These are phyloP conservation scores for Ceratosolen fusciceps DNA, from an alignment of 1,140 invertebrate genomes.

Conservation along the genomic window DNA sequence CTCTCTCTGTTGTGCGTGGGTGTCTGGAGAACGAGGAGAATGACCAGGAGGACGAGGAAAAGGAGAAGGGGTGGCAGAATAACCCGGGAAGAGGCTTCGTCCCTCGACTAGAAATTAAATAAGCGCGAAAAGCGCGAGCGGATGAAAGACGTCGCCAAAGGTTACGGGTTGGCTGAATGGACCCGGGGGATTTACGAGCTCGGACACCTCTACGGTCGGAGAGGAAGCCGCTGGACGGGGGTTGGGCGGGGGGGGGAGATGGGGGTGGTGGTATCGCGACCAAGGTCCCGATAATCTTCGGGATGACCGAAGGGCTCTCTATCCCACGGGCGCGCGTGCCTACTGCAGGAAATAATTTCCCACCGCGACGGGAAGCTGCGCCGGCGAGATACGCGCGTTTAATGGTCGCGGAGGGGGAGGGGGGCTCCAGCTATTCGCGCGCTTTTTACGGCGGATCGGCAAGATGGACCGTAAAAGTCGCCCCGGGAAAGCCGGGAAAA, in stretches of 20 bases:
- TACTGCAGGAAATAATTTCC: constrained; percentile 34
- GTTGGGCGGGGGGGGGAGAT: constrained; percentile 26
- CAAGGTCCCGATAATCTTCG: constrained; percentile 21
- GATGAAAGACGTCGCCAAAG: constrained; percentile 6
- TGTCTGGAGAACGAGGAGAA: background rate
- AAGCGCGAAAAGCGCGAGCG: constrained; percentile 37
- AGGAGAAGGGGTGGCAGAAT: background rate
- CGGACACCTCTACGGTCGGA: no score
- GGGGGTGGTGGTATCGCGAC: constrained; percentile 27
- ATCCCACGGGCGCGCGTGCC: background rate
- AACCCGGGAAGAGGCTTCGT: no score
- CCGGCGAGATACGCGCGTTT: constrained; percentile 34
- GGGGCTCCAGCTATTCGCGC: background rate
- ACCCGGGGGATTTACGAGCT: constrained; percentile 20
- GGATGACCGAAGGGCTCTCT: background rate
- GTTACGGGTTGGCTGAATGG: constrained; percentile 10
- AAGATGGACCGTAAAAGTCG: constrained; percentile 48
- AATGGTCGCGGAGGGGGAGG: no score
- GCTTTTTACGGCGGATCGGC: constrained; percentile 44
- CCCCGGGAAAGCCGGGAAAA: constrained; percentile 44
- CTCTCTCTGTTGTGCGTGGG: no score
- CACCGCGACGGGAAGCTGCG: background rate
- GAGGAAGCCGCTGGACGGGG: no score
- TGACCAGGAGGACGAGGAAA: background rate
- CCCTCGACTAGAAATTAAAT: constrained; percentile 24